Evolutionary conservation across 1,140 invertebrate species (phyloP), one percentile per base, ranked within the genome.

Genomic region (Pseudomyrmex gracilis): DNA sequence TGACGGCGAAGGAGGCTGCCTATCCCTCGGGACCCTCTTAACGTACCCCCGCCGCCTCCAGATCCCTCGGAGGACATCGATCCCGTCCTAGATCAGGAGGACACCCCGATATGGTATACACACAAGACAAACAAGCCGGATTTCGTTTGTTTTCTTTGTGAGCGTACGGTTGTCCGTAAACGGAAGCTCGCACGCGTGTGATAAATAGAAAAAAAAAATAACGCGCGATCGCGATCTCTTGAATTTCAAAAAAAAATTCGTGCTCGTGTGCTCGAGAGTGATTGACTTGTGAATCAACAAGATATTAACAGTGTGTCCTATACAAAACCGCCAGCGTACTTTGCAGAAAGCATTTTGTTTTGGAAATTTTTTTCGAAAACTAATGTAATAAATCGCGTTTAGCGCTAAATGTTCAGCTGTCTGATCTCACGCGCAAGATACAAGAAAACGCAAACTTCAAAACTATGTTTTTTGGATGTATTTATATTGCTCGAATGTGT

Each of bases 31-130:
- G 94, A 92, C 85, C 93, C 92, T 87, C 90, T 92, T 92, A 94
- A 93, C 70, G 93, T 94, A 93, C 93, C 93, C 92, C 93, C 93
- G 90, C 93, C 93, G 91, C 94, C 93, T 88, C 90, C 93, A 88
- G 94, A 94, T 93, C 94, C 92, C 87, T 94, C 94, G 89, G 94
- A 94, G 89, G 94, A 94, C 91, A 94, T 89, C 78, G 94, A 94
- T 90, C 93, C 93, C 92, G 94, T 94, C 93, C 94, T 94, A 94
- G 92, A 94, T 94, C 89, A 94, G 92, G 85, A 76, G 92, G 92
- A 93, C 91, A 94, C 92, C 93, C 91, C 92, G 93, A 91, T 92
- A 92, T 92, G 91, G 92, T 93, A 93, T 92, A 94, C 93, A 94
- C 91, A 93, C 91, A 92, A 92, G 86, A 92, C 43, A 60, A 89